Conservation (phyloP, 2,797 vertebrate genomes). For the Heterohyrax brucei region DNA sequence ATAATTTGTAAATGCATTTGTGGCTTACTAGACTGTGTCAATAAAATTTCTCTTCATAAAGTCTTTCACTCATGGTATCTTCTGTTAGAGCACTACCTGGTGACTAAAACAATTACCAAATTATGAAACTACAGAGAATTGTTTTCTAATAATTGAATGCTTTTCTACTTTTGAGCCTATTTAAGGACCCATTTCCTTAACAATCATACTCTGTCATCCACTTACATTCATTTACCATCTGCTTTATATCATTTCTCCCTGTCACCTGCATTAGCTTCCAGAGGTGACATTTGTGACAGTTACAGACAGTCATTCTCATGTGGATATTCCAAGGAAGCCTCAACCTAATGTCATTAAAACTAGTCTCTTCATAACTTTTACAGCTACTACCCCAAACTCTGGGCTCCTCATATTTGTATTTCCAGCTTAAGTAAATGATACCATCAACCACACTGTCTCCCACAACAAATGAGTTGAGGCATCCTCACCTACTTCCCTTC, state of each 20-base stretch:
- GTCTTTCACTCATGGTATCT: too few species aligned
- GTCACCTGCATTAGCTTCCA: background rate
- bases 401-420: background rate
- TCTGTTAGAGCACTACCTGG: too few species aligned
- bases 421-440: slow-evolving; percentile 4
- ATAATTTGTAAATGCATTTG: too few species aligned
- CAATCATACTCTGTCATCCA: slow-evolving; percentile 11
- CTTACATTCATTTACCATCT: background rate
- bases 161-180: slow-evolving; percentile 22
- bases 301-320: slow-evolving; percentile 26
- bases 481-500: background rate
- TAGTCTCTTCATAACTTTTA: slow-evolving; percentile 9
- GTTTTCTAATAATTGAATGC: background rate
- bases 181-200: slow-evolving; percentile 36
- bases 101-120: background rate
- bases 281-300: slow-evolving; percentile 43
- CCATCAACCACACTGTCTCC: background rate
- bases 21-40: too few species aligned
- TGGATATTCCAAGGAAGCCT: background rate
- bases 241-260: slow-evolving; percentile 31
- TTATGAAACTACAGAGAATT: slow-evolving; percentile 5
- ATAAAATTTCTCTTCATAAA: too few species aligned
- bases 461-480: background rate
- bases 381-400: background rate
- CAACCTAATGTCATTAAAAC: background rate